These are phyloP conservation scores for Platycheirus rosarum DNA, from an alignment of 2,888 invertebrate genomes.

Conservation along the genomic window DNA sequence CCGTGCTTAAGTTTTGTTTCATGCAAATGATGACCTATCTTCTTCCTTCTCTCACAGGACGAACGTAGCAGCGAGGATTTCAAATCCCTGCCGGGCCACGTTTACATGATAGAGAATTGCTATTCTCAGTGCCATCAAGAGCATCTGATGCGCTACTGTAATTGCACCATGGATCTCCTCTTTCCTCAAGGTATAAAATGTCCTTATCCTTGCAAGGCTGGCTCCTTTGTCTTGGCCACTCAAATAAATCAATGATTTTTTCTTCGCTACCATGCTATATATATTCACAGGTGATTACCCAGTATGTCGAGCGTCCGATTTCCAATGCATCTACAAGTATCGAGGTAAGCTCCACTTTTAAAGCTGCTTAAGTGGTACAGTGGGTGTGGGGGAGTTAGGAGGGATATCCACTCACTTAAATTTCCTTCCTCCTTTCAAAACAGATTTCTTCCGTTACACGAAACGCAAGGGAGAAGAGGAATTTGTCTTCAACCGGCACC, in stretches of 20 bases:
- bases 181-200: conserved; percentile 80
- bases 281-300: conserved; percentile 66
- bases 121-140: conserved; percentile 81
- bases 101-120: conserved; percentile 81
- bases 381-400: not conserved
- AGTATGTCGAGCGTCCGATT: conserved; percentile 77
- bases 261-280: not conserved
- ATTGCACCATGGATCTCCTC: conserved; percentile 81
- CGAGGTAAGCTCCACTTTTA: conserved; percentile 76
- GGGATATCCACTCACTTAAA: conserved; percentile 3
- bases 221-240: conserved; percentile 35
- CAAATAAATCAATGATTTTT: conserved; percentile 51
- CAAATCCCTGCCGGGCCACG: conserved; percentile 79
- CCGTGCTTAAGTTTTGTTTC: conserved; percentile 18
- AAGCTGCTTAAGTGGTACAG: conserved; percentile 5
- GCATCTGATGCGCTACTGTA: conserved; percentile 80
- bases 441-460: conserved; percentile 78
- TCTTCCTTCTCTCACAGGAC: conserved; percentile 75
- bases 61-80: conserved; percentile 78
- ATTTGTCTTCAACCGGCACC: conserved; percentile 77
- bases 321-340: conserved; percentile 79
- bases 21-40: conserved; percentile 42
- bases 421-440: not conserved
- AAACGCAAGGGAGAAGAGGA: conserved; percentile 78
- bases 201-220: not conserved